Evolutionary conservation across 1,140 invertebrate genomes (phyloP).

Genomic region (Leptinotarsa texana): DNA sequence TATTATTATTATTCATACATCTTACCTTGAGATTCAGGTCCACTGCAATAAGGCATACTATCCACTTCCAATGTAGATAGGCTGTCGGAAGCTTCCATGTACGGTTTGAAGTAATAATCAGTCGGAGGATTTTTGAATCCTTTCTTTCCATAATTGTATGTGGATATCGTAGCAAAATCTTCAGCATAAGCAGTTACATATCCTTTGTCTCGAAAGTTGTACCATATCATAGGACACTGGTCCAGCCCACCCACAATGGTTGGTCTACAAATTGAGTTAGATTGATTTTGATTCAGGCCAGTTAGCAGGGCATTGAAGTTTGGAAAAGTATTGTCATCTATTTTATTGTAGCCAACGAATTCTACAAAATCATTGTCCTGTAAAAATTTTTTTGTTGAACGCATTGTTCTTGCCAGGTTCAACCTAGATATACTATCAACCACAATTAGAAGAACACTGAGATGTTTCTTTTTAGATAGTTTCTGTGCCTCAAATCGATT

Average conservation of each 20-base stretch:
- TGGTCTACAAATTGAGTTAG: constrained; percentile 61
- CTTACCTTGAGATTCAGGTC: constrained; percentile 55
- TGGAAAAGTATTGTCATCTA: constrained; percentile 81
- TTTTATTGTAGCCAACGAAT: constrained; percentile 68
- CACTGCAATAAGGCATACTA: constrained; percentile 59
- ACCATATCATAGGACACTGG: constrained; percentile 68
- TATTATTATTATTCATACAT: neutral
- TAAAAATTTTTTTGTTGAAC: constrained; percentile 70
- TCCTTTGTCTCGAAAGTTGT: constrained; percentile 61
- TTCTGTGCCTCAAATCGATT: constrained; percentile 5
- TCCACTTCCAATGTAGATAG: constrained; percentile 55
- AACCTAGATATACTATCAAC: constrained; percentile 81
- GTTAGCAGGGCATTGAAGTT: constrained; percentile 79
- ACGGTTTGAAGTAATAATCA: constrained; percentile 75
- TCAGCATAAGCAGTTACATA: constrained; percentile 71
- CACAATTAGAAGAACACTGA: constrained; percentile 76
- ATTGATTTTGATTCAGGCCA: constrained; percentile 59
- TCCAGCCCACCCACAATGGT: constrained; percentile 58
- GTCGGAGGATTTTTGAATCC: constrained; percentile 72
- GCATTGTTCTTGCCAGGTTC: constrained; percentile 79
- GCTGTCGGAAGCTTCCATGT: constrained; percentile 63
- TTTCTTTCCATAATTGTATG: constrained; percentile 68
- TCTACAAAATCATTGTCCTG: constrained; percentile 58
- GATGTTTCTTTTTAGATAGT: constrained; percentile 43
- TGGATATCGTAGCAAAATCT: constrained; percentile 64